phyloP scores from a whole-genome alignment of 2,797 vertebrate species.

The Smutsia gigantea region DNA sequence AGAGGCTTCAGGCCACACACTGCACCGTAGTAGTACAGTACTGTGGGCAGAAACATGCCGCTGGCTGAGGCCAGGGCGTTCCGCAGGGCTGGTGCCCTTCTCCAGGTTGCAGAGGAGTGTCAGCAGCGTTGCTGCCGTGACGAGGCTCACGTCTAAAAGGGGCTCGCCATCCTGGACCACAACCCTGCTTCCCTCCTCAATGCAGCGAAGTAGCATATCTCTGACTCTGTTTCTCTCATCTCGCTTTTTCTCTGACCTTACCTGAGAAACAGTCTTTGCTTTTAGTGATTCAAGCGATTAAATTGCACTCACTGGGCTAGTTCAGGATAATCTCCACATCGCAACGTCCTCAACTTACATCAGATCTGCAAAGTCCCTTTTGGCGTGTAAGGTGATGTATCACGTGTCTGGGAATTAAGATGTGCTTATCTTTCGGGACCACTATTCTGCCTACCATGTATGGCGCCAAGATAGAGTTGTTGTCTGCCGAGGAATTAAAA shows the following conservation, averaged over 20 bases:
- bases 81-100: neutral
- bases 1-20: neutral
- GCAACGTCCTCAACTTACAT: neutral
- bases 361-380: neutral
- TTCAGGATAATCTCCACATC: neutral
- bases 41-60: neutral
- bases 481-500: neutral
- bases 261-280: neutral
- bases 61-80: neutral
- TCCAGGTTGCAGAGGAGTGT: neutral
- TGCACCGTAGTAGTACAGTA: too few species aligned
- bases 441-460: neutral
- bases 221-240: neutral
- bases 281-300: neutral
- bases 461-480: neutral
- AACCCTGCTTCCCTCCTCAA: neutral
- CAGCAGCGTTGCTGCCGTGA: too few species aligned
- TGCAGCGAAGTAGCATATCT: rapidly evolving
- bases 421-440: neutral
- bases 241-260: neutral
- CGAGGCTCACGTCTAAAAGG: neutral
- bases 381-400: too few species aligned
- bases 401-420: neutral
- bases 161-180: neutral
- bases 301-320: neutral